Evolutionary conservation across 2,888 invertebrate genomes (phyloP).

Genomic region (Drosophila setosimentum): DNA sequence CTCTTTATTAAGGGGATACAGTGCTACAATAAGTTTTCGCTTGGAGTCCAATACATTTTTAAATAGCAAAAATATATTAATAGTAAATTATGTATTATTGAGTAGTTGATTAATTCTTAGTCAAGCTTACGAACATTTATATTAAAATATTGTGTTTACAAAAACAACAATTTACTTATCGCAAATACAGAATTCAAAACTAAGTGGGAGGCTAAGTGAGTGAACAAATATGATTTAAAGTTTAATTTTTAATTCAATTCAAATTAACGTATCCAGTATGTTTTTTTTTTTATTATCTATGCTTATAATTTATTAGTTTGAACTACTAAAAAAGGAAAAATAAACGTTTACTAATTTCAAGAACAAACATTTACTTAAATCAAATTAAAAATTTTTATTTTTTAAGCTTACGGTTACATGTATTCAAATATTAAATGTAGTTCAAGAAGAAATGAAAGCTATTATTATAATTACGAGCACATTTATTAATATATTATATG

Average conservation of each 20-base stretch:
- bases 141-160: too few species aligned
- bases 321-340: neutral
- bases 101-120: neutral
- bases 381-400: neutral
- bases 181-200: neutral
- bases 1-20: neutral
- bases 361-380: constrained; percentile 8
- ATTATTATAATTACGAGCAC: too few species aligned
- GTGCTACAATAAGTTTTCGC: neutral
- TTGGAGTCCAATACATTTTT: neutral
- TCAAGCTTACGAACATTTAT: neutral
- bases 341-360: neutral
- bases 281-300: neutral
- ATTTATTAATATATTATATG: neutral
- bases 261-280: neutral
- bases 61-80: neutral
- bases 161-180: constrained; percentile 7
- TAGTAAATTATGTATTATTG: neutral
- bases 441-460: neutral
- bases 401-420: neutral
- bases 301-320: neutral
- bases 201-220: neutral
- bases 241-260: neutral
- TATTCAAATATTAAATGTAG: neutral
- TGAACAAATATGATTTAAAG: neutral